Evolutionary conservation across 1,140 invertebrate species (phyloP).

Genomic region (Belonocnema kinseyi): DNA sequence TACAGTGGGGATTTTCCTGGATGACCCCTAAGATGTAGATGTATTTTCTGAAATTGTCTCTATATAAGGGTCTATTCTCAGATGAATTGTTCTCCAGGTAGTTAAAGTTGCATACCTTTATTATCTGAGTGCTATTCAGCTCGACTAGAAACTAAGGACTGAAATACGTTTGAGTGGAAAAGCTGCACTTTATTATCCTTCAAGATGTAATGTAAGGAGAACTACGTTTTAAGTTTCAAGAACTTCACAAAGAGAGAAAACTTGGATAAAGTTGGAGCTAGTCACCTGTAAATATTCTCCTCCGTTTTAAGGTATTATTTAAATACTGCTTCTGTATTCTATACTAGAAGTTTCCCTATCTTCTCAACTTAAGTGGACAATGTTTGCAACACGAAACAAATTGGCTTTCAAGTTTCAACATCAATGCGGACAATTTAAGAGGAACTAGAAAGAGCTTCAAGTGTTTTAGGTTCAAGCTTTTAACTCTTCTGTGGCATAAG

Average conservation of each 20-base stretch:
- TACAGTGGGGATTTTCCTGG: too few species aligned
- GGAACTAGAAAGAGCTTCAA: too few species aligned
- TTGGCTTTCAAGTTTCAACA: too few species aligned
- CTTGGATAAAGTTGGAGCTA: neutral
- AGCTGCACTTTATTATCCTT: slow-evolving; percentile 20
- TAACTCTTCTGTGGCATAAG: too few species aligned
- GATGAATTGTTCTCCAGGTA: neutral
- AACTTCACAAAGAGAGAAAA: slow-evolving; percentile 27
- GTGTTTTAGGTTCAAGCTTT: too few species aligned
- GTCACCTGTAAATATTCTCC: slow-evolving; percentile 6
- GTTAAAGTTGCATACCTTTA: neutral
- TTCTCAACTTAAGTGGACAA: too few species aligned
- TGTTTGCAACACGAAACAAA: too few species aligned
- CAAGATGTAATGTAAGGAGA: slow-evolving; percentile 1
- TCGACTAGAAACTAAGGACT: slow-evolving; percentile 3
- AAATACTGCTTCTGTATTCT: neutral
- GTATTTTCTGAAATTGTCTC: too few species aligned
- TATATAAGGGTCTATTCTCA: neutral
- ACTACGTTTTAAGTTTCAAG: slow-evolving; percentile 23
- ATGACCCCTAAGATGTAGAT: too few species aligned
- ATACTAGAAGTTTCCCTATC: neutral
- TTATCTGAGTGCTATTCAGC: slow-evolving; percentile 16
- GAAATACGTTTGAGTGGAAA: slow-evolving; percentile 4
- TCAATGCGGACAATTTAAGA: too few species aligned
- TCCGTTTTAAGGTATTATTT: neutral